phyloP scores from a whole-genome alignment of 2,888 invertebrate species.

The Hydriomena furcata region DNA sequence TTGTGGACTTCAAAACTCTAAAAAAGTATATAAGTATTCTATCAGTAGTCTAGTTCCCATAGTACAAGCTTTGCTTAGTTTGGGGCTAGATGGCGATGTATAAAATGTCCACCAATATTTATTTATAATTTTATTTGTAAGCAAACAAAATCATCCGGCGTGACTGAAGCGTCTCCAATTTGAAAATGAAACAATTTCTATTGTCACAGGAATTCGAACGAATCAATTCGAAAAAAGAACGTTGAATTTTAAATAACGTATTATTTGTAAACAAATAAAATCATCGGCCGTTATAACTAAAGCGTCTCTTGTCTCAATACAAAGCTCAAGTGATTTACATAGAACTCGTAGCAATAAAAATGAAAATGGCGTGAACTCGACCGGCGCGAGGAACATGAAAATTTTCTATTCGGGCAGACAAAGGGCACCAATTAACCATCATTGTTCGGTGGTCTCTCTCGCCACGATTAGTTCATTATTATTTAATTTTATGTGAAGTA shows the following conservation, averaged over 20 bases:
- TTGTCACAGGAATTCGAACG: no score
- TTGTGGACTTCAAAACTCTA: no score
- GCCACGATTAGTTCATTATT: conserved; percentile 76
- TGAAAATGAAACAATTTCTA: no score
- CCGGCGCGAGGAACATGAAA: conserved; percentile 69
- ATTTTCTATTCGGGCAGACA: conserved; percentile 79
- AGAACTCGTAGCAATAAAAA: conserved; percentile 71
- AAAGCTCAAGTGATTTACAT: conserved; percentile 72
- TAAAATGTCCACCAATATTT: no score
- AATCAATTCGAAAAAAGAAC: conserved; percentile 9
- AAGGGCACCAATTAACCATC: conserved; percentile 77
- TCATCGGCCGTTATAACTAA: conserved; percentile 38
- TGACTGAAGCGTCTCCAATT: no score
- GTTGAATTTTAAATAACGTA: background rate
- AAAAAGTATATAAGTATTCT: no score
- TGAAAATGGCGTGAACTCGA: conserved; percentile 64
- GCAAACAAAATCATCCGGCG: no score
- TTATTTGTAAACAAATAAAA: conserved; percentile 15
- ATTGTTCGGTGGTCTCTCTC: conserved; percentile 68
- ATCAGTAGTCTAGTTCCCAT: no score
- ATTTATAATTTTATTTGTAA: no score
- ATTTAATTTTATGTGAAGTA: conserved; percentile 72
- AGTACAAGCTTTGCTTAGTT: no score
- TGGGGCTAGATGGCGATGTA: no score
- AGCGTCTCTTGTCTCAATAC: conserved; percentile 56